These are phyloP conservation scores for Mya arenaria DNA, from an alignment of 1,140 invertebrate species.

Conservation along the genomic window DNA sequence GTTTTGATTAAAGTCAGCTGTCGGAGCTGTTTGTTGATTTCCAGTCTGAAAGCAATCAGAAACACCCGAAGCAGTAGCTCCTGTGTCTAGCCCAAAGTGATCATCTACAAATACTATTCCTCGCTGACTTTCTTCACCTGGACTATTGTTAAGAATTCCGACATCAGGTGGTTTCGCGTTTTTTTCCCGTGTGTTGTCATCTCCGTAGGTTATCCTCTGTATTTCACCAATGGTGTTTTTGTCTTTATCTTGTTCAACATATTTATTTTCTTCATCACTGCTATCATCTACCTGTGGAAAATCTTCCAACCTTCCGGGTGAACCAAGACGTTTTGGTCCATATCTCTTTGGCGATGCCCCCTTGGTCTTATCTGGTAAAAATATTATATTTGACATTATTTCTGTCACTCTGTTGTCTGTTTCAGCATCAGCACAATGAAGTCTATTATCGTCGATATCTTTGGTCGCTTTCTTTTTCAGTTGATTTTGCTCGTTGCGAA, in stretches of 20 bases:
- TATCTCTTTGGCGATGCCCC: constrained; percentile 47
- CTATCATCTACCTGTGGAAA: not conserved
- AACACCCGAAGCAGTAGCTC: constrained; percentile 15
- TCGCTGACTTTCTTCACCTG: not conserved
- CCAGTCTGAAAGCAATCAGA: constrained; percentile 18
- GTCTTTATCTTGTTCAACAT: not conserved
- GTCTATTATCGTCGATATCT: constrained; percentile 32
- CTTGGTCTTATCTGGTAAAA: constrained; percentile 39
- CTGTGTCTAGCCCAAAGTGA: constrained; percentile 48
- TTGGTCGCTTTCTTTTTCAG: constrained; percentile 11
- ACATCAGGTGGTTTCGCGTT: not conserved
- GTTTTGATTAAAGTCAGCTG: not conserved
- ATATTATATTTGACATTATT: constrained; percentile 39
- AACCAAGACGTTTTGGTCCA: constrained; percentile 37
- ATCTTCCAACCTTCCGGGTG: not conserved
- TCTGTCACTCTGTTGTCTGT: not conserved
- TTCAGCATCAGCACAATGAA: not conserved
- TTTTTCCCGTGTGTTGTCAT: not conserved
- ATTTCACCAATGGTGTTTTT: not conserved
- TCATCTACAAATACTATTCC: constrained; percentile 16
- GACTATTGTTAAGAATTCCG: not conserved
- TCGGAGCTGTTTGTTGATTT: too few relatives aligned
- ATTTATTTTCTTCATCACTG: not conserved
- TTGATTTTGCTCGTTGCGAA: too few relatives aligned
- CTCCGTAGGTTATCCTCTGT: not conserved